Base-by-base conservation (phyloP, 1,140 invertebrate species). In the Schlechtendalia chinensis region DNA sequence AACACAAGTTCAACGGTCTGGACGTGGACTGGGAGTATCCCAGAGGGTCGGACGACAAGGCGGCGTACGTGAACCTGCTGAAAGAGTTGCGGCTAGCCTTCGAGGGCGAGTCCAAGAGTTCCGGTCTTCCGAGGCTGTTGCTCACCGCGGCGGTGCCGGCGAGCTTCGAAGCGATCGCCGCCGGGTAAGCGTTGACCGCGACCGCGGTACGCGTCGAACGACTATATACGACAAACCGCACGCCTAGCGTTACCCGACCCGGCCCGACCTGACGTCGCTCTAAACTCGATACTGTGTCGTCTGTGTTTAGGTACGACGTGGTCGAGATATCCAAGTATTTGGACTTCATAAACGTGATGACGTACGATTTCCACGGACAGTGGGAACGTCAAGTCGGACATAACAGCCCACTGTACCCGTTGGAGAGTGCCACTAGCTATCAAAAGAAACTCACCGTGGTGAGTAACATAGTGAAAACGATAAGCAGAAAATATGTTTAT, bases 11-110 rank as follows among this genome's bases (percentile, higher is more conserved):
- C 85, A 96, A 98, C 84, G 96, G 96, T 10, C 86, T 97, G n/a
- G 96, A 98, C 83, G 92, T 98, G 1, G 96, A 98, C 84, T 98
- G 96, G 96, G 96, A 98, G 87, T 97, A 97, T 86, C 96, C 96
- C 5, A 90, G 94, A 84, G 94, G 94, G 22, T 90, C 91, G 8
- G 94, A 96, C 83, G 96, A 98, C 84, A 88, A 92, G 54, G 88
- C 90, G 1, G 91, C 93, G 19, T 96, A 94, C 84, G 91, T 94
- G 0, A 93, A 91, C 84, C 87, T 96, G 1, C 86, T 96, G 32
- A 91, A 92, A 83, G 95, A 97, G 86, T 86, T 97, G 0, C 89
- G 94, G 45, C 86, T 95, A 19, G 94, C 95, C 0, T 96, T 97
- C 84, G 95, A 97, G 85, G 95, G 94, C 2, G 94, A 96, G 88